Base-by-base conservation (phyloP, 2,888 invertebrate genomes). In the Torymus auratus region DNA sequence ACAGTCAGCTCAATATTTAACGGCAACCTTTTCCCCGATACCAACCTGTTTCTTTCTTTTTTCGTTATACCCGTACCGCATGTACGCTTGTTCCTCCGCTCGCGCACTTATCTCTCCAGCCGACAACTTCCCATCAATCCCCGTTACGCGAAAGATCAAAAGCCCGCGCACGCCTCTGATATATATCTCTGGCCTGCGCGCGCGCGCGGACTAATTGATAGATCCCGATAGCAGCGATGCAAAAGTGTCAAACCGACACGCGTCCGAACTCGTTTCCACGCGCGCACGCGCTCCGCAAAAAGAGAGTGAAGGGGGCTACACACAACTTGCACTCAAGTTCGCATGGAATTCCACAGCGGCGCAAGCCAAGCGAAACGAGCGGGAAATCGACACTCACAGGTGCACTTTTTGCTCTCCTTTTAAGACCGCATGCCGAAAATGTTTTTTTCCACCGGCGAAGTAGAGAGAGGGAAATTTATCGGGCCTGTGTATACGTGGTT, bases 291-390 rank as follows among this genome's bases (percentile, higher is more conserved):
- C 41, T 41, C 7, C 7, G 41, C 41, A 41, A 41, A 41, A 41
- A 41, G 58, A 15, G 71, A 71, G 78, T 67, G 78, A 72, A 72
- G 67, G 78, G 71, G 60, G 12, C 7, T 58, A 52, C 4, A 50
- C 1, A 65, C 13, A 62, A 3, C 52, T 17, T 60, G 55, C 28
- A 56, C 72, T 60, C 67, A 67, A 71, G 71, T 68, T 78, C 68
- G 73, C 69, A 58, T 68, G 58, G 64, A 79, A 78, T 78, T 78
- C 78, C 78, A 72, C 78, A 72, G 67, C 61, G 67, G 55, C 41
- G 41, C 72, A 72, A 72, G 60, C 72, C 28, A 62, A 73, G 74
- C 79, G 79, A 74, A 74, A 74, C 79, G 74, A 78, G 71, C 53
- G 56, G 41, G 20, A 12, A 23, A 10, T 53, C 64, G 52, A 41